Percentiles rank a stretch among this genome's conserved stretches.
These are phyloP conservation scores for Circaetus cinerascens DNA, from an alignment of 2,113 vertebrate species.

Conservation along the genomic window DNA sequence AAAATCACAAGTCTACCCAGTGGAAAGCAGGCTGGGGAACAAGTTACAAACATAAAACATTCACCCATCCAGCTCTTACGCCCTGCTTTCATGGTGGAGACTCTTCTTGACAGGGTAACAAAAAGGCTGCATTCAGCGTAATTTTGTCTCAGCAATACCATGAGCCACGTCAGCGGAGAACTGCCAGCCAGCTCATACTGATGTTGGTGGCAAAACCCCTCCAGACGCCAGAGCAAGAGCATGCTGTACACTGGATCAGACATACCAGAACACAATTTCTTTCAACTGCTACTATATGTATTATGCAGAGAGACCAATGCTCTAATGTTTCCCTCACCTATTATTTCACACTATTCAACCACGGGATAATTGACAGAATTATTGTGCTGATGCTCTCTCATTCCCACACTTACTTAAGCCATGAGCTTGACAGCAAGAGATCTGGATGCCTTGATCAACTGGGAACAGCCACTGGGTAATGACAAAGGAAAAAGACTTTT, in stretches of 20 bases:
- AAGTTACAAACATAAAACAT: neutral
- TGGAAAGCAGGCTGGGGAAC: neutral
- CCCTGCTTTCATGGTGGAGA: neutral
- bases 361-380: neutral
- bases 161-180: fast-evolving
- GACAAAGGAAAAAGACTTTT: neutral
- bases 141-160: neutral
- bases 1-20: neutral
- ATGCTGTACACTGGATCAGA: neutral
- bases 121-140: neutral
- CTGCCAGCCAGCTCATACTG: neutral
- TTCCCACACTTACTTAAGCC: neutral
- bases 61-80: fast-evolving
- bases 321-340: neutral
- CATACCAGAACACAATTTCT: neutral
- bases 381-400: neutral
- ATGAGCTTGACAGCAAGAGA: neutral
- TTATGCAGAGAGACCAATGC: fast-evolving
- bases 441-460: neutral
- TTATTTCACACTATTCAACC: neutral
- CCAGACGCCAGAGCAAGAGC: neutral
- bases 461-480: neutral
- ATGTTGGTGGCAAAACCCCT: neutral
- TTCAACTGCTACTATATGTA: neutral
- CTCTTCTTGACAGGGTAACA: neutral